Evolutionary conservation across 1,140 invertebrate species (phyloP).

Genomic region (Planococcus citri): DNA sequence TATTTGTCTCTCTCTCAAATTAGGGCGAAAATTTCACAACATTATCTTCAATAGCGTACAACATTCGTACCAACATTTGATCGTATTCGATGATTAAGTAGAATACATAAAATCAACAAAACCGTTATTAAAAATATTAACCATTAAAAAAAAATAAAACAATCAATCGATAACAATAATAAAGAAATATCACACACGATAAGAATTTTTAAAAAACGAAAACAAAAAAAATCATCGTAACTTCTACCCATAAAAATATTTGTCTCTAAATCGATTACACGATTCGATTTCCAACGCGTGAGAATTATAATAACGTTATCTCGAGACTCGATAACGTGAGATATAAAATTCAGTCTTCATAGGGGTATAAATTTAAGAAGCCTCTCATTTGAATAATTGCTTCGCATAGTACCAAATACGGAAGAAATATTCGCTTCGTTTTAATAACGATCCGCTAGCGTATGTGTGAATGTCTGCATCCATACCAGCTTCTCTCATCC

Average conservation of each 20-base stretch:
- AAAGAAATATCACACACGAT: neutral
- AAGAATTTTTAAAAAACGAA: no score
- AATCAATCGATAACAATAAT: no score
- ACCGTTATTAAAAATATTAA: neutral
- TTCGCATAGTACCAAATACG: conserved; percentile 76
- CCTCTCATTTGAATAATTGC: conserved; percentile 59
- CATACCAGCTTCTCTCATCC: conserved; percentile 81
- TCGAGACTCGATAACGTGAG: neutral
- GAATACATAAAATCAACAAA: neutral
- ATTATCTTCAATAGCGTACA: no score
- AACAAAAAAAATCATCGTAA: neutral
- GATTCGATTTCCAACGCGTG: neutral
- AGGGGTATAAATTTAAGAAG: neutral
- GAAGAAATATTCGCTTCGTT: conserved; percentile 88
- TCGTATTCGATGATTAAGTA: no score
- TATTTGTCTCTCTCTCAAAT: neutral
- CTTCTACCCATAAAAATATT: neutral
- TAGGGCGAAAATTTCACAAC: neutral
- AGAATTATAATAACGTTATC: neutral
- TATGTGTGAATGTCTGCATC: conserved; percentile 83
- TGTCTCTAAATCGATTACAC: neutral
- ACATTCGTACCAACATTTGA: no score
- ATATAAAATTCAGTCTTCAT: neutral
- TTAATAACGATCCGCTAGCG: conserved; percentile 61
- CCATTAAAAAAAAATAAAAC: neutral